Base-by-base conservation (phyloP, 2,113 vertebrate genomes). In the Myodes glareolus region DNA sequence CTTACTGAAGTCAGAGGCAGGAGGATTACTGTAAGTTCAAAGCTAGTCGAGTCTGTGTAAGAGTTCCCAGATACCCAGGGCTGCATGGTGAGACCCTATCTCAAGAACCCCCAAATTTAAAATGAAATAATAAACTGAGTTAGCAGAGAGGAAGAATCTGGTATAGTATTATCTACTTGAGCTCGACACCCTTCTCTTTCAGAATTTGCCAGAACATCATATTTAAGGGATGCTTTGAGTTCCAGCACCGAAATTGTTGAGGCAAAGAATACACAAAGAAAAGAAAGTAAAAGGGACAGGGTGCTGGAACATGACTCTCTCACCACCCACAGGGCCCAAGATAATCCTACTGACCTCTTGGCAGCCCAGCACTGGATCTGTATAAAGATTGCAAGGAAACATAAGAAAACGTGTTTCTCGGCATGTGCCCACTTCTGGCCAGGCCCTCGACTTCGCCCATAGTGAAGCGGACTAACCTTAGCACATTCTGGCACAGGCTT, bases 401-500 rank as follows among this genome's bases (percentile, higher is more conserved):
- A 45, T 73, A 42, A 94, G 93, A 55, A 94, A 95, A 75, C 1
- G 1, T 75, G 50, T 4, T 76, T 92, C 80, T 97, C 88, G 55
- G 42, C 77, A 36, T 10, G 36, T 47, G 58, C 27, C 63, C 3
- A 4, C n/a, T 73, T 27, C 73, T 90, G 67, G 82, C 72, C 63
- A 80, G 63, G 31, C 13, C 55, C 81, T 61, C 72, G 27, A 7
- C n/a, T 81, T 95, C 70, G 80, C 85, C 75, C 45, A n/a, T 13
- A 78, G 88, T 93, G 65, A 73, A 78, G 42, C 61, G 82, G 91
- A 95, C 85, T 95, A 63, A 73, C 89, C 63, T 89, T 63, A 94
- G 68, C 93, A 96, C 29, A 52, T 84, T 63, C 68, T 97, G 92
- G 89, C 96, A 86, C 95, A 72, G 23, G 47, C 42, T 36, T 85